Evolutionary conservation across 2,797 vertebrate species (phyloP).

Genomic region (Limnodromus scolopaceus): DNA sequence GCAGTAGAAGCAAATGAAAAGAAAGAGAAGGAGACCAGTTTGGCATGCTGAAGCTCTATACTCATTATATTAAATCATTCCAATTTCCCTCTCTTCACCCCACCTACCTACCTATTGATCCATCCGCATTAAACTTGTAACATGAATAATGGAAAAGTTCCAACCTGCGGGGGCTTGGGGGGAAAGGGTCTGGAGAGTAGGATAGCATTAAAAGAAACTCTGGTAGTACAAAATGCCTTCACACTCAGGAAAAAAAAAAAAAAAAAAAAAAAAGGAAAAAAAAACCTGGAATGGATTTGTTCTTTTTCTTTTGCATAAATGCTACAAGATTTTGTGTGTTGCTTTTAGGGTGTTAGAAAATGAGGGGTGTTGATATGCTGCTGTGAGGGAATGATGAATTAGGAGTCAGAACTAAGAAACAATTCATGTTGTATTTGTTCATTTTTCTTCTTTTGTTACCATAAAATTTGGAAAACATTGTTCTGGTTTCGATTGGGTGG

Average conservation of each 20-base stretch:
- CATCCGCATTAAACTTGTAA: slow-evolving; percentile 28
- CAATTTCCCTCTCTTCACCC: slow-evolving; percentile 27
- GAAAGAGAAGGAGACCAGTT: slow-evolving; percentile 32
- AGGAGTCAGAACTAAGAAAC: slow-evolving; percentile 35
- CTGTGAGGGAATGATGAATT: slow-evolving; percentile 32
- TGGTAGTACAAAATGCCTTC: slow-evolving; percentile 40
- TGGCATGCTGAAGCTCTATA: slow-evolving; percentile 33
- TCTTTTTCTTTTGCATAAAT: slow-evolving; percentile 55
- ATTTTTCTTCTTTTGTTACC: slow-evolving; percentile 12
- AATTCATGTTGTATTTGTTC: background rate
- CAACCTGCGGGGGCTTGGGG: background rate
- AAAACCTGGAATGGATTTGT: background rate
- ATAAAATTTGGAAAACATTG: background rate
- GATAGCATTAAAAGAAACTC: slow-evolving; percentile 52
- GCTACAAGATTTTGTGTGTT: slow-evolving; percentile 2
- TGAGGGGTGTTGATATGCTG: slow-evolving; percentile 30
- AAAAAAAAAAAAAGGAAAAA: background rate
- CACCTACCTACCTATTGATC: slow-evolving; percentile 35
- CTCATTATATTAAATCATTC: slow-evolving; percentile 31
- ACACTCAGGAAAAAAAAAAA: background rate
- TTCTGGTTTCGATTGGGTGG: background rate
- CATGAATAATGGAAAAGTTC: background rate
- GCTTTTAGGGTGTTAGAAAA: slow-evolving; percentile 69
- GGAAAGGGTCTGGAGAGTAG: slow-evolving; percentile 58
- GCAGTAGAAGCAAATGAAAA: slow-evolving; percentile 44